Evolutionary conservation across 2,797 vertebrate species (phyloP), one percentile per base, ranked within the genome.

Genomic region (Spizella passerina): DNA sequence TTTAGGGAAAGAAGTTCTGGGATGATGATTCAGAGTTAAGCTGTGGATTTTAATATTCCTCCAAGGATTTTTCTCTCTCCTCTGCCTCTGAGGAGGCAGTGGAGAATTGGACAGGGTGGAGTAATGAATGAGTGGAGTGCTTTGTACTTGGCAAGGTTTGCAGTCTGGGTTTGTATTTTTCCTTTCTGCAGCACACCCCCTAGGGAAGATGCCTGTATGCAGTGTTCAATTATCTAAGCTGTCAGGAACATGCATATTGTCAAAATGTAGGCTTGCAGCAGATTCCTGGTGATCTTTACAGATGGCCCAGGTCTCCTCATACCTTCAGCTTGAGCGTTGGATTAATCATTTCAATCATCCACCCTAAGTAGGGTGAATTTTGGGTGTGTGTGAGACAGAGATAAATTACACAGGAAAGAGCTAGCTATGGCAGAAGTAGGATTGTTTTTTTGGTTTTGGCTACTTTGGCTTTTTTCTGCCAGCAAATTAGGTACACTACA

Each of bases 151-250:
- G 71, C 88, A 85, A 56, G 44, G 44, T 89, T 94, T 93, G 53
- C 23, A 56, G 75, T 92, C 78, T 82, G 61, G 71, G 84, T 56
- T 38, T 87, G 32, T 66, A 66, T 91, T 94, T 94, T 92, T 93
- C 70, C 68, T 88, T 93, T 92, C 88, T 70, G 34, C 60, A 80
- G 77, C 36, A n/a, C 59, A 85, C 10, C 22, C 88, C 78, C 81
- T 85, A 46, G 83, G 93, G 91, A 94, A 87, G 64, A 57, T 57
- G 92, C 72, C 83, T 88, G 44, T 88, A 79, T 66, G 88, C 70
- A 86, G 44, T 53, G 41, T 82, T 94, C 78, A 93, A 22, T 93
- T 95, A 95, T 72, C 90, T 59, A 38, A 79, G 80, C 82, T 90
- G 77, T 90, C 80, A 91, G 85, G 30, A 92, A 63, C 85, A 72